Percentiles rank a stretch among this genome's conserved stretches.
Conservation (phyloP, 2,113 vertebrate species). For the Carlito syrichta region DNA sequence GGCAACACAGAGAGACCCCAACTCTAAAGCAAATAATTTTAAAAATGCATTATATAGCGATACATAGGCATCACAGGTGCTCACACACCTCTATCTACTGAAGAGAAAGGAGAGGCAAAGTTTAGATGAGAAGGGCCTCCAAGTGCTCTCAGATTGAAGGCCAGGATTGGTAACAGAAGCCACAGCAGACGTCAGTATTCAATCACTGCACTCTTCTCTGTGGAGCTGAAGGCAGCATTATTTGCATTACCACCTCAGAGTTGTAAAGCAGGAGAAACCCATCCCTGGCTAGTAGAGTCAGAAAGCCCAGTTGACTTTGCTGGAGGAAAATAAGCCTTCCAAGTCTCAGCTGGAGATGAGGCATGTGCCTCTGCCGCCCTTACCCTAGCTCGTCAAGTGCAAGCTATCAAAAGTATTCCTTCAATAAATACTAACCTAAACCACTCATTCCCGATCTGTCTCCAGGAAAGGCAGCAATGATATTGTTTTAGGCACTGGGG, state of each 20-base stretch:
- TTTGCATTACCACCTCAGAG: not conserved
- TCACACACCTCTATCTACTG: not conserved
- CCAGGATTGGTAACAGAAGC: not conserved
- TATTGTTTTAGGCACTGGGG: not conserved
- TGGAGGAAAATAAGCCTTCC: not conserved
- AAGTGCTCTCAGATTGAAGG: not conserved
- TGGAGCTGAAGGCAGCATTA: not conserved
- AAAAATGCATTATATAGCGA: not conserved
- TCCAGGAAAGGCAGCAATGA: conserved; percentile 22
- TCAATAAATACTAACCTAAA: conserved; percentile 38
- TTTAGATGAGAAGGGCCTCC: not conserved
- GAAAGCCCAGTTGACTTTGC: not conserved
- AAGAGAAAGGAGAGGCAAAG: not conserved
- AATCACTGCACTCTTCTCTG: not conserved
- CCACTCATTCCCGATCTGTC: not conserved
- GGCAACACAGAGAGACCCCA: too few species aligned
- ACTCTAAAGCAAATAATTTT: too few species aligned
- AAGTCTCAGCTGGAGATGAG: not conserved
- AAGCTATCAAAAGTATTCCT: conserved; percentile 8
- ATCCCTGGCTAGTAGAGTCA: not conserved
- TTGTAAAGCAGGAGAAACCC: not conserved
- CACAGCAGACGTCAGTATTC: not conserved
- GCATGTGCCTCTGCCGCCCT: not conserved
- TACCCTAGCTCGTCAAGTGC: not conserved
- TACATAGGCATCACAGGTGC: not conserved